Base-by-base conservation (phyloP, 2,888 invertebrate genomes). In the Agrochola lychnidis region DNA sequence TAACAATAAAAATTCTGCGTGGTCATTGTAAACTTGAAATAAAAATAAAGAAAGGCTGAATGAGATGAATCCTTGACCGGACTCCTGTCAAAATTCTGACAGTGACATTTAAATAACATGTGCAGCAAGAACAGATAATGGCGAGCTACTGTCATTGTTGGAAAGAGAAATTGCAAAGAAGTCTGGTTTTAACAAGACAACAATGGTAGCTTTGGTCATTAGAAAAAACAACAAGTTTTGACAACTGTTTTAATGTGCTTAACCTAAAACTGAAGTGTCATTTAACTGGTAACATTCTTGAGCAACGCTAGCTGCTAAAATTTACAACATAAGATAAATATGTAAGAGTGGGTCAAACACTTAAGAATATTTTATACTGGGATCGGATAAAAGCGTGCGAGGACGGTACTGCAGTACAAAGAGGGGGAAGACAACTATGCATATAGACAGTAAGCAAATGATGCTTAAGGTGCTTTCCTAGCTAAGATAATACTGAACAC, bases 1-100 rank as follows among this genome's bases (percentile, higher is more conserved):
- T 84, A 89, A 94, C 91, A 93, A 93, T 90, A 86, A 85, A 64
- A 89, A 80, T 91, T 93, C 90, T 92, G 94, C 92, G 73, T 93
- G 94, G 79, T 95, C 96, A 95, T 90, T 88, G 82, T 90, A 89
- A 93, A 92, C 93, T 93, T 93, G 91, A 91, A 89, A 89, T 81
- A 75, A 78, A 78, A 86, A 80, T 85, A 80, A 82, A 78, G 81
- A 76, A 84, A 77, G 70, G 79, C 86, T 79, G 85, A 82, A 86
- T 81, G 76, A 84, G 63, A 78, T 75, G 81, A 87, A 90, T 93
- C 92, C 93, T 92, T 94, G 91, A 90, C 92, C 91, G 79, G 62
- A 42, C 79, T 86, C 81, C 83, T 85, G 84, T 85, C 82, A 78
- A 89, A 89, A 87, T 70, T 78, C 78, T 88, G 89, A 87, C 84